Conservation (phyloP, 2,113 vertebrate species). For the Ia io region DNA sequence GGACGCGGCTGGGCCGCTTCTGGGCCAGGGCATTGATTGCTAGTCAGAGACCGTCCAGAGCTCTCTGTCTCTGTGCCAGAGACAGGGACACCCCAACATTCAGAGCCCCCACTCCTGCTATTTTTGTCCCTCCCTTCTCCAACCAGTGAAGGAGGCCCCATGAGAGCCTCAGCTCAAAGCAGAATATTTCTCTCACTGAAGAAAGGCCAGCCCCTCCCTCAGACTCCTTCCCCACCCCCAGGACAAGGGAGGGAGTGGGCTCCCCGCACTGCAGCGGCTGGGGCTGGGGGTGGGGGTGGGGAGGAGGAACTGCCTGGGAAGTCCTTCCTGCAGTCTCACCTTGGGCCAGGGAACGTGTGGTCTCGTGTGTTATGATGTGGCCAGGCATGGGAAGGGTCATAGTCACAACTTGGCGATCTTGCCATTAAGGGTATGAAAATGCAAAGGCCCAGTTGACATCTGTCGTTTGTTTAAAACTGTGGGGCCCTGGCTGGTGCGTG, state of each 20-base stretch:
- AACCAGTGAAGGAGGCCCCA: fast-evolving
- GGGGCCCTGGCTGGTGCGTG: background rate
- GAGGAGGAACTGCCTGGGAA: background rate
- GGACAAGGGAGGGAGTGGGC: background rate
- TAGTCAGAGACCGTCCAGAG: background rate
- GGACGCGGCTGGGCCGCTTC: too few species aligned
- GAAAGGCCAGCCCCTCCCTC: background rate
- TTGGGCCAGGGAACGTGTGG: background rate
- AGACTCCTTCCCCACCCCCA: background rate
- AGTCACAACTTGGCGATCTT: too few species aligned
- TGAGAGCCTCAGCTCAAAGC: background rate
- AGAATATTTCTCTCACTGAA: background rate
- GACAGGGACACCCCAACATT: background rate
- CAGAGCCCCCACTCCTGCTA: background rate
- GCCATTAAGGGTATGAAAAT: background rate
- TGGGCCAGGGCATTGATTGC: too few species aligned
- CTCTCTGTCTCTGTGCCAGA: background rate
- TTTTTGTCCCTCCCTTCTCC: background rate
- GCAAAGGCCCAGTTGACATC: background rate
- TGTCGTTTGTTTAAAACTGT: background rate
- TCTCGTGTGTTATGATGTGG: background rate
- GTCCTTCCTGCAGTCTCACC: background rate
- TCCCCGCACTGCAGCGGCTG: background rate
- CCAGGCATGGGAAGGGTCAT: fast-evolving
- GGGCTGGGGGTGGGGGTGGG: background rate